These are phyloP conservation scores for Oryzias curvinotus DNA, from an alignment of 2,113 vertebrate species.

Conservation along the genomic window DNA sequence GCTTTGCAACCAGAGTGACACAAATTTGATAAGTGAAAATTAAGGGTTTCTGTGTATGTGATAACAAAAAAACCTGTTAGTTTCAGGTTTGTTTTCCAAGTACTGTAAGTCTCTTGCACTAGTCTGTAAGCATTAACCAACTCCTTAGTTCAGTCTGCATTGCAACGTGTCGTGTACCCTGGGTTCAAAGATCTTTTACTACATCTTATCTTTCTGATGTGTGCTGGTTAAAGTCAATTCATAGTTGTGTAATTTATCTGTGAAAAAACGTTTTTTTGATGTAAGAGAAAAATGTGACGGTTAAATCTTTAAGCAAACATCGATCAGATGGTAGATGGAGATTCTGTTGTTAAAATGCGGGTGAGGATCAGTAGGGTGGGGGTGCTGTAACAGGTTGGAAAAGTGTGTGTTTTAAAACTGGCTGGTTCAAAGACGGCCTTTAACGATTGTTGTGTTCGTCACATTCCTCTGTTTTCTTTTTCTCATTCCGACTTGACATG, in stretches of 20 bases:
- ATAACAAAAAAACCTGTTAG: too few species aligned
- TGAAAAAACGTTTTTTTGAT: neutral
- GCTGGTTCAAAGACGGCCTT: too few species aligned
- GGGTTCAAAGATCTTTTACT: conserved; percentile 47
- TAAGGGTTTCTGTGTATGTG: too few species aligned
- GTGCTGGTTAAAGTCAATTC: conserved; percentile 19
- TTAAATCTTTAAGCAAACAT: too few species aligned
- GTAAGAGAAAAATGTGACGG: neutral
- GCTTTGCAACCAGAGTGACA: too few species aligned
- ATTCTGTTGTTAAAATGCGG: neutral
- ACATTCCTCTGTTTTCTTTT: too few species aligned
- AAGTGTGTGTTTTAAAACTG: too few species aligned
- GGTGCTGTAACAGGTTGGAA: too few species aligned
- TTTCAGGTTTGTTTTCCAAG: neutral
- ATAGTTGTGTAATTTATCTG: neutral
- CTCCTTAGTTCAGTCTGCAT: conserved; percentile 17
- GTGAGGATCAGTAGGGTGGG: neutral
- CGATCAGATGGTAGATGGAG: too few species aligned
- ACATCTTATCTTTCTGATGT: conserved; percentile 23
- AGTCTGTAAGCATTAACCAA: conserved; percentile 15
- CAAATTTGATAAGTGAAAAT: too few species aligned
- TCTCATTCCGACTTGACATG: too few species aligned
- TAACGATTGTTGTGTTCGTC: too few species aligned
- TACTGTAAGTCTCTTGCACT: conserved; percentile 1
- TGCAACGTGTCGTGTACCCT: conserved; percentile 32